Evolutionary conservation across 2,797 vertebrate genomes (phyloP).

Genomic region (Carcharodon carcharias): DNA sequence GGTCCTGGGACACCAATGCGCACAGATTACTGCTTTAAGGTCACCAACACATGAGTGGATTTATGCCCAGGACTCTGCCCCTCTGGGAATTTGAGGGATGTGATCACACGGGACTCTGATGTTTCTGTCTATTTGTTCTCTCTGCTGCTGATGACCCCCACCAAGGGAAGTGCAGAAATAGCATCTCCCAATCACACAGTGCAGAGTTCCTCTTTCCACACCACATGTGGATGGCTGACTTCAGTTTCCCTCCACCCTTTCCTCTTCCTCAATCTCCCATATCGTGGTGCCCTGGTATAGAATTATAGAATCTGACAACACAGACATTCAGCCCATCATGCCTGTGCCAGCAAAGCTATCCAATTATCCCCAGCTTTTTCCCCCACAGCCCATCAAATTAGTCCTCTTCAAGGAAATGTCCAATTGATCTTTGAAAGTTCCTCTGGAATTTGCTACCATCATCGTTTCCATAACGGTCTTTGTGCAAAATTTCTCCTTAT

Average conservation of each 20-base stretch:
- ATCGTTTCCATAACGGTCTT: not conserved
- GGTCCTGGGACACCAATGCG: not conserved
- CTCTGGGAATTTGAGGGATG: not conserved
- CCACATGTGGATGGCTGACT: not conserved
- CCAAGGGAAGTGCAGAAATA: not conserved
- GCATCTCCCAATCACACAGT: not conserved
- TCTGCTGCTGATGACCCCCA: not conserved
- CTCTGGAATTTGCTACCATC: too few species aligned
- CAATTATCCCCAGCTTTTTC: not conserved
- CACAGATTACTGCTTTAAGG: not conserved
- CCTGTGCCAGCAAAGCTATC: not conserved
- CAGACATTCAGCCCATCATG: not conserved
- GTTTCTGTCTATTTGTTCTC: not conserved
- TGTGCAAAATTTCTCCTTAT: not conserved
- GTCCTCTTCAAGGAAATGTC: not conserved
- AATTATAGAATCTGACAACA: not conserved
- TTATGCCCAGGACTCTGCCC: not conserved
- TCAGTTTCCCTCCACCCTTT: not conserved
- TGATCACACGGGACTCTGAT: not conserved
- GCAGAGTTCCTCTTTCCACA: not conserved
- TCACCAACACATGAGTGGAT: not conserved
- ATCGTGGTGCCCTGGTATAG: not conserved
- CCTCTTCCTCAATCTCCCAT: not conserved
- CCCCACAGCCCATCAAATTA: not conserved
- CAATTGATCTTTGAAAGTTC: not conserved